These are phyloP conservation scores for Gymnopithys bicolor DNA, from an alignment of 2,797 vertebrate genomes.

Conservation along the genomic window DNA sequence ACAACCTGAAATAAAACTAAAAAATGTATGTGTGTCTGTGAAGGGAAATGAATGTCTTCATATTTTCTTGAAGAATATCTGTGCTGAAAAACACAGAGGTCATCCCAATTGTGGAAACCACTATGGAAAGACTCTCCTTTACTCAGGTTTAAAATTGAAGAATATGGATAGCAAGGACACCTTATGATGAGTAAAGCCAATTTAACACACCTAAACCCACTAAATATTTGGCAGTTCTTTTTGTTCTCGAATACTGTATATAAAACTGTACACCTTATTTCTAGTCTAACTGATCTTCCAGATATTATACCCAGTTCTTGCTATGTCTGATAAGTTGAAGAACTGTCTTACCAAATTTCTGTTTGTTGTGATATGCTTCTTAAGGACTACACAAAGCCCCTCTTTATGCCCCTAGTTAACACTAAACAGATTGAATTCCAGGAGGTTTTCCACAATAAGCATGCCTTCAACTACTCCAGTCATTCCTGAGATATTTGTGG, in stretches of 20 bases:
- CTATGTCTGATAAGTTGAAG: neutral
- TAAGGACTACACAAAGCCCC: neutral
- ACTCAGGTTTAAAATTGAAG: neutral
- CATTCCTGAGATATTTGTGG: conserved; percentile 42
- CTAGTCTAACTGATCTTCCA: neutral
- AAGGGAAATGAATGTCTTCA: neutral
- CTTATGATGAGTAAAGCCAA: neutral
- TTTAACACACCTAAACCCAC: neutral
- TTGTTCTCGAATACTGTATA: neutral
- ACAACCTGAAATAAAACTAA: neutral
- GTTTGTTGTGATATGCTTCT: neutral
- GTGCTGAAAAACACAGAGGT: neutral
- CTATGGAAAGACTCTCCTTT: neutral
- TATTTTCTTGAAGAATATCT: neutral
- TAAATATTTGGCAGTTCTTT: neutral
- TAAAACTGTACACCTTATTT: neutral
- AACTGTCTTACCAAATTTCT: neutral
- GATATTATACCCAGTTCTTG: neutral
- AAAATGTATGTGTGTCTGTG: neutral
- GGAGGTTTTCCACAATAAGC: conserved; percentile 26
- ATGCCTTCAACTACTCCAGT: conserved; percentile 31
- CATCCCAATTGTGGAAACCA: neutral
- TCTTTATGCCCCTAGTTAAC: neutral
- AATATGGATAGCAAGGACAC: neutral
- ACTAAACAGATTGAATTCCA: conserved; percentile 14